Evolutionary conservation across 2,113 vertebrate genomes (phyloP).

Genomic region (Nestor notabilis): DNA sequence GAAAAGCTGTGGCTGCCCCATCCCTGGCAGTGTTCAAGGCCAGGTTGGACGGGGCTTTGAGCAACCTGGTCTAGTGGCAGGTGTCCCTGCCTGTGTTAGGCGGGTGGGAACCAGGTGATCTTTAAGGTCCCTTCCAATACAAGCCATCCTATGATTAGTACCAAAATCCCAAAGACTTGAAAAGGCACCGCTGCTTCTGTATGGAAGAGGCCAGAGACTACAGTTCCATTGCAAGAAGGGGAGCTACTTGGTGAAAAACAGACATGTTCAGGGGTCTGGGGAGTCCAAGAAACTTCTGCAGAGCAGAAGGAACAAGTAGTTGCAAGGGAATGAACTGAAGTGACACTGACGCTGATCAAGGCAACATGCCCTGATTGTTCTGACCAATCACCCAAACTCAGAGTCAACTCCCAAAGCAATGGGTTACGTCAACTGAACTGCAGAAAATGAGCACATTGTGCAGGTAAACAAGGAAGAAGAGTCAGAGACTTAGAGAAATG

Average conservation of each 20-base stretch:
- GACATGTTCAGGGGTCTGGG: background rate
- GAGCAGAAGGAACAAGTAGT: background rate
- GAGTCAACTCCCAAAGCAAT: background rate
- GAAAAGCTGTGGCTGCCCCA: background rate
- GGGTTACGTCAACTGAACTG: background rate
- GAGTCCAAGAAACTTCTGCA: background rate
- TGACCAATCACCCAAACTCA: background rate
- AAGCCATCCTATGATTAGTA: background rate
- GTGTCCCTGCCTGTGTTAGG: background rate
- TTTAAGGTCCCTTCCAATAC: background rate
- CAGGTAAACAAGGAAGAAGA: slow-evolving; percentile 18
- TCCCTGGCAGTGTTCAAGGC: background rate
- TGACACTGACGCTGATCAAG: background rate
- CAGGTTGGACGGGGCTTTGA: background rate
- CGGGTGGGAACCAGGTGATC: background rate
- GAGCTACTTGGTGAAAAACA: background rate
- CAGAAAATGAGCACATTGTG: background rate
- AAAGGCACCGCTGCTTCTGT: background rate
- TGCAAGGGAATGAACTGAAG: background rate
- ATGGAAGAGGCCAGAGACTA: background rate
- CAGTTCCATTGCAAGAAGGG: background rate
- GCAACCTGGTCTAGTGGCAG: background rate
- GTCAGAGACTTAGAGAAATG: background rate
- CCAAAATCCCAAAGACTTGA: background rate
- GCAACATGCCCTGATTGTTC: background rate